Evolutionary conservation across 2,797 vertebrate species (phyloP).

Genomic region (Platyrinchus mystaceus): DNA sequence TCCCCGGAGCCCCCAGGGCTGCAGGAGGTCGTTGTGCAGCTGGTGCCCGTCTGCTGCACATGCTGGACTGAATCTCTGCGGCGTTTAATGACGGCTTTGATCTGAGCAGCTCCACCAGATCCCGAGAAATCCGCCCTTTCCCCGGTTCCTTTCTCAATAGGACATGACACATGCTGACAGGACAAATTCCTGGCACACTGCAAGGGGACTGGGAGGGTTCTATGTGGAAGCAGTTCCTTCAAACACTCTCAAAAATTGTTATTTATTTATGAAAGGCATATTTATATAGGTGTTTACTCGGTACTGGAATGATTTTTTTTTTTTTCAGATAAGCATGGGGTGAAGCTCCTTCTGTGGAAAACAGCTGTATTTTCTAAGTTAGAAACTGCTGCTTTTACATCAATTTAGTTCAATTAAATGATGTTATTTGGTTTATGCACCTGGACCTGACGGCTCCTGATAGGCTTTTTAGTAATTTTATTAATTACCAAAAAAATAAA

Average conservation of each 20-base stretch:
- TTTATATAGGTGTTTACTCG: not conserved
- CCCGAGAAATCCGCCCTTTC: not conserved
- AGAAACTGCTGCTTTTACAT: not conserved
- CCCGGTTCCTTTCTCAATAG: not conserved
- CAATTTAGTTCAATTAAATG: not conserved
- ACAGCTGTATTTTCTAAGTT: not conserved
- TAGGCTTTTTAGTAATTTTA: constrained; percentile 15
- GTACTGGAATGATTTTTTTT: not conserved
- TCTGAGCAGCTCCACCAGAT: not conserved
- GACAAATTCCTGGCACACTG: not conserved
- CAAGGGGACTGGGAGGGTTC: not conserved
- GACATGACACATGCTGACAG: not conserved
- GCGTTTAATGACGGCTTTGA: not conserved
- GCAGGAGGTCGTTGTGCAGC: not conserved
- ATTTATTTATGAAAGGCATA: not conserved
- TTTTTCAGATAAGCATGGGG: not conserved
- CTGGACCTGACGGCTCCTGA: not conserved
- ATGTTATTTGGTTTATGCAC: not conserved
- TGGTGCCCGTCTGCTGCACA: not conserved
- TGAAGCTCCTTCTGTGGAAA: not conserved
- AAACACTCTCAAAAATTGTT: not conserved
- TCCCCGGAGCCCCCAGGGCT: not conserved
- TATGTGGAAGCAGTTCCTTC: rapidly evolving
- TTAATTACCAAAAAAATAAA: constrained; percentile 6
- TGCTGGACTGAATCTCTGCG: not conserved